phyloP scores from a whole-genome alignment of 1,140 invertebrate species.

The Pachypeltis micranthus region DNA sequence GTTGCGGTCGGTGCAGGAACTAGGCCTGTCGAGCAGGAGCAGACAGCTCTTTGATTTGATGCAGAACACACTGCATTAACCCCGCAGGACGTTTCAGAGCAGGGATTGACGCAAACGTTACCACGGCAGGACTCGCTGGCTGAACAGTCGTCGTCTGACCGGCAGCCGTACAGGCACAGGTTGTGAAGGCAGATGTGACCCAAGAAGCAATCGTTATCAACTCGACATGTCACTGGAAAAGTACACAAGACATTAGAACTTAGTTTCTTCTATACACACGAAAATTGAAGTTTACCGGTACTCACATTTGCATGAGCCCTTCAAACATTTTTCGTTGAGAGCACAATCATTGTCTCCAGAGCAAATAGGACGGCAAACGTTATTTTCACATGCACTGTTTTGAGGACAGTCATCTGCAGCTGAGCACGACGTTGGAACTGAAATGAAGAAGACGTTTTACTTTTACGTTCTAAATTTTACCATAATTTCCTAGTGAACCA shows the following conservation, averaged over 20 bases:
- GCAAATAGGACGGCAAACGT: slow-evolving; percentile 65
- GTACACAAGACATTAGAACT: too few relatives aligned
- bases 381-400: slow-evolving; percentile 58
- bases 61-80: slow-evolving; percentile 71
- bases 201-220: slow-evolving; percentile 82
- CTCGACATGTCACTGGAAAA: slow-evolving; percentile 63
- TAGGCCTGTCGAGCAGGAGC: slow-evolving; percentile 61
- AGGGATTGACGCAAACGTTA: slow-evolving; percentile 70
- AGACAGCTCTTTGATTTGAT: slow-evolving; percentile 66
- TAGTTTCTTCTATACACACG: neutral
- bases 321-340: slow-evolving; percentile 78
- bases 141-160: slow-evolving; percentile 74
- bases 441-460: slow-evolving; percentile 20
- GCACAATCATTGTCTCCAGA: slow-evolving; percentile 69
- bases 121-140: slow-evolving; percentile 64
- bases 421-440: slow-evolving; percentile 65
- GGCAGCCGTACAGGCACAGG: slow-evolving; percentile 73
- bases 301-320: slow-evolving; percentile 65
- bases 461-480: neutral
- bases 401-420: slow-evolving; percentile 52
- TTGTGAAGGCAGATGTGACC: slow-evolving; percentile 78
- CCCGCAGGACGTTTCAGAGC: slow-evolving; percentile 54
- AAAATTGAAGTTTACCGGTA: slow-evolving; percentile 27
- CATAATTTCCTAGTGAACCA: neutral
- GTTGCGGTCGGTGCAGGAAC: slow-evolving; percentile 73